These are phyloP conservation scores for Alsophila aescularia DNA, from an alignment of 2,888 invertebrate species.

Conservation along the genomic window DNA sequence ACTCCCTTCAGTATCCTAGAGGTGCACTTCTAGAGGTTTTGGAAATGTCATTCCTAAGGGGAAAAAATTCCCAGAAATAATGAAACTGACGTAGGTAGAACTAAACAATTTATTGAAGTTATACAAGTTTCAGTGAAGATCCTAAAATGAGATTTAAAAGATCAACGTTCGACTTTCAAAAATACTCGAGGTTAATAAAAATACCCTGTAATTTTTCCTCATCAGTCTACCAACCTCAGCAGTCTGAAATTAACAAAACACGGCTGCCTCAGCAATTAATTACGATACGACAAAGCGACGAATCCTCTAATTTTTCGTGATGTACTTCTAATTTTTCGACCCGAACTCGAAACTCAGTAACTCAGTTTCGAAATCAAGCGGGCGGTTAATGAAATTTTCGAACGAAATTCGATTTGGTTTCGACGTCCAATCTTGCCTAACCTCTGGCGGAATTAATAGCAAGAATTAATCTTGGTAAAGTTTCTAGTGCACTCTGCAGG, in stretches of 20 bases:
- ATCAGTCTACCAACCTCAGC: background rate
- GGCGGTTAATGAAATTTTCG: constrained; percentile 39
- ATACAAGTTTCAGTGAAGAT: no score
- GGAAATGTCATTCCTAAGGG: no score
- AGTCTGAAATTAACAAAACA: constrained; percentile 15
- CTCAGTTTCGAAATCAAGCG: constrained; percentile 38
- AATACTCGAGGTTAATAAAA: background rate
- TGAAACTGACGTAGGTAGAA: no score
- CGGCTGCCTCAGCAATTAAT: constrained; percentile 11
- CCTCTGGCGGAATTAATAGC: constrained; percentile 34
- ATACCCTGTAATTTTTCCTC: background rate
- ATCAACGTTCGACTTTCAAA: background rate
- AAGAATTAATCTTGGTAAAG: constrained; percentile 32
- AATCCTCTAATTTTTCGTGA: constrained; percentile 18
- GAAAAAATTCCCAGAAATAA: no score
- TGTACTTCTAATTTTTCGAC: constrained; percentile 28
- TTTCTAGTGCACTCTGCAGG: constrained; percentile 17
- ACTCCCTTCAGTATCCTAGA: no score
- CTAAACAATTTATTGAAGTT: no score
- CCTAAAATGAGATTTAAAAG: no score
- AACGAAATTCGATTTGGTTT: constrained; percentile 38
- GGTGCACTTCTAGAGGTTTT: no score
- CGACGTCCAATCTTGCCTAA: constrained; percentile 32
- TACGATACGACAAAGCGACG: constrained; percentile 9
- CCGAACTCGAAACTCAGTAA: constrained; percentile 33